These are phyloP conservation scores for Rhodophaea formosa DNA, from an alignment of 2,888 invertebrate genomes.

Conservation along the genomic window DNA sequence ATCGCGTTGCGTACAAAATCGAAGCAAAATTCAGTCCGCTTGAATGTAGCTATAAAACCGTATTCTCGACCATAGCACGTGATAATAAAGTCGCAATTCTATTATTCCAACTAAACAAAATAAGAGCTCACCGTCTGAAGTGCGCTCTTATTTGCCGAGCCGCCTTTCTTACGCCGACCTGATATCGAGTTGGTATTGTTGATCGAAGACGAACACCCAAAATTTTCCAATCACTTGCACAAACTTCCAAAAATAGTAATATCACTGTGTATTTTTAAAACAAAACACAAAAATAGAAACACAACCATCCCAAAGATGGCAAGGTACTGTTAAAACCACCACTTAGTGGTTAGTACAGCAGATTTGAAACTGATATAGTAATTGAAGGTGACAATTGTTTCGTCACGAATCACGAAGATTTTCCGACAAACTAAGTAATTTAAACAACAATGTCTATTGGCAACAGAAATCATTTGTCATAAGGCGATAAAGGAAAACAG, in stretches of 20 bases:
- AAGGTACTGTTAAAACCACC: slow-evolving; percentile 27
- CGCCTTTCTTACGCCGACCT: too few species aligned
- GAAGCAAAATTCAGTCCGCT: too few species aligned
- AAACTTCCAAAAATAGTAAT: not conserved
- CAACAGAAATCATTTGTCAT: slow-evolving; percentile 8
- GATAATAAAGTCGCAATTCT: too few species aligned
- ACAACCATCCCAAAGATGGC: slow-evolving; percentile 20
- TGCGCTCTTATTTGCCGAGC: too few species aligned
- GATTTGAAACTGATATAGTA: slow-evolving; percentile 23
- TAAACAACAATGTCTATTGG: not conserved
- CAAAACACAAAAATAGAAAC: not conserved
- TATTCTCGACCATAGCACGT: too few species aligned
- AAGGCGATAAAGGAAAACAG: not conserved
- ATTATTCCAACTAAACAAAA: too few species aligned
- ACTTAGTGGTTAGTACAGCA: not conserved
- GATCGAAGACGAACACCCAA: too few species aligned
- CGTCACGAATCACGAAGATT: slow-evolving; percentile 61
- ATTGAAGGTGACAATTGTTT: slow-evolving; percentile 55
- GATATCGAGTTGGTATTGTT: too few species aligned
- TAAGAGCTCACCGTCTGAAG: too few species aligned
- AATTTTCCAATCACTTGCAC: not conserved
- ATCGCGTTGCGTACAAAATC: too few species aligned
- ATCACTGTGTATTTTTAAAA: not conserved
- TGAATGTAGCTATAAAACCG: too few species aligned
- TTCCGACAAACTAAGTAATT: slow-evolving; percentile 39